phyloP scores from a whole-genome alignment of 2,113 vertebrate species.

The Sinocyclocheilus rhinocerous region DNA sequence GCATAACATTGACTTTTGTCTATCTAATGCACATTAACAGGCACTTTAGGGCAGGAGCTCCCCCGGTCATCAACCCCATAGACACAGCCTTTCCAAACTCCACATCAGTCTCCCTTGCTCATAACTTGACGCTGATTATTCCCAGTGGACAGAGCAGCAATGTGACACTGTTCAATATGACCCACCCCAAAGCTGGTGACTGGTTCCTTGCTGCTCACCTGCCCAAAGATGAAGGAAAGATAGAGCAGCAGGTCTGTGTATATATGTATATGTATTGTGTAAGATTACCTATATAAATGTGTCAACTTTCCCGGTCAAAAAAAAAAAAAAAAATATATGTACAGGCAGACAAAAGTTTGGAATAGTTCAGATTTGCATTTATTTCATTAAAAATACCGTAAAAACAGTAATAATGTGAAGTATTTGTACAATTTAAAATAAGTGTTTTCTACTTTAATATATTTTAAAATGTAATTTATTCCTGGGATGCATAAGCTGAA shows the following conservation, averaged over 20 bases:
- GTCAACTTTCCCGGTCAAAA: no score
- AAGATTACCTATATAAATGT: no score
- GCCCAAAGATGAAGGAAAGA: constrained; percentile 86
- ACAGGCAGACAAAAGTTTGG: no score
- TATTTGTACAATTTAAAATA: no score
- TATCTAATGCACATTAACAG: constrained; percentile 64
- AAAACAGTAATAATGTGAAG: no score
- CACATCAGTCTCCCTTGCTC: constrained; percentile 73
- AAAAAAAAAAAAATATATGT: no score
- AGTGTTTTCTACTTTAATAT: no score
- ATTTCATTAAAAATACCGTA: no score
- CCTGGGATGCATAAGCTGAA: no score
- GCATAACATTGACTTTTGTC: neutral
- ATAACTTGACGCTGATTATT: constrained; percentile 75
- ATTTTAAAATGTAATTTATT: no score
- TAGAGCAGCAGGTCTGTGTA: constrained; percentile 86
- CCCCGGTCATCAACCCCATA: constrained; percentile 89
- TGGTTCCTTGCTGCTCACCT: constrained; percentile 93
- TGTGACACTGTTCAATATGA: constrained; percentile 81
- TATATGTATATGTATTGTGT: no score
- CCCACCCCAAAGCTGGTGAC: constrained; percentile 82
- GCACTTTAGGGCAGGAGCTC: constrained; percentile 86
- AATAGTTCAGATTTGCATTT: no score
- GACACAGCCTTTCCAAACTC: constrained; percentile 78
- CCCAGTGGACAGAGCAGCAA: constrained; percentile 64